These are phyloP conservation scores for Heliangelus exortis DNA, from an alignment of 2,797 vertebrate species.

Conservation along the genomic window DNA sequence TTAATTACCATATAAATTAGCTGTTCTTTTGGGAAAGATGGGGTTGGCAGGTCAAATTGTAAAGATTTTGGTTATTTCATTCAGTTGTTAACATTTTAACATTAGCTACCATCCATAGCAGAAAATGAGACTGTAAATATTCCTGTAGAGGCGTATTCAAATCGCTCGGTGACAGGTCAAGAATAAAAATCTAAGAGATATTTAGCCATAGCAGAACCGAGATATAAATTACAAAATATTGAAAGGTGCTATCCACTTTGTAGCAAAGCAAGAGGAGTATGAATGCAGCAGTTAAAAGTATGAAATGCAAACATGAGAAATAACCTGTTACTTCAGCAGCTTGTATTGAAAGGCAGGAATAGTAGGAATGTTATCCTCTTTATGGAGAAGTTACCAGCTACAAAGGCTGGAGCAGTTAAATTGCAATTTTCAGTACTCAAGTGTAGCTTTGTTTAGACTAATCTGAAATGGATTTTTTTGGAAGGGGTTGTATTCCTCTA, in stretches of 20 bases:
- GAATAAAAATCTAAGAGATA: not conserved
- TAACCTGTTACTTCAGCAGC: not conserved
- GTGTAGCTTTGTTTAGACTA: not conserved
- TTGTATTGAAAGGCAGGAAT: not conserved
- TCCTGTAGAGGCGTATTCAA: not conserved
- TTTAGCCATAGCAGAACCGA: not conserved
- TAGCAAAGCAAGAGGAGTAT: not conserved
- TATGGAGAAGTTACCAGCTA: not conserved
- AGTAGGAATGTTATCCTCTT: not conserved
- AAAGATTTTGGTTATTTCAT: constrained; percentile 16
- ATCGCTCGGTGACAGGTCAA: not conserved
- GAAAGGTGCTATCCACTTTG: not conserved
- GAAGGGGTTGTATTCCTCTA: not conserved
- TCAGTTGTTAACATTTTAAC: not conserved
- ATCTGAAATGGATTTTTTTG: not conserved
- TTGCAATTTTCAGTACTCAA: not conserved
- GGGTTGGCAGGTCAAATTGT: not conserved
- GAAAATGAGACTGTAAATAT: constrained; percentile 22
- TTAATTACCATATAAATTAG: constrained; percentile 37
- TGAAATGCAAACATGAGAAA: not conserved
- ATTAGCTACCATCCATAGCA: not conserved
- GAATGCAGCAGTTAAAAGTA: not conserved
- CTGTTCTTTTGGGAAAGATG: not conserved
- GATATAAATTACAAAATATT: not conserved
- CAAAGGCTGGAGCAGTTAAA: not conserved